A percentile compares a stretch with the other conserved stretches of the same genome.
Evolutionary conservation across 1,140 invertebrate species (phyloP).

Genomic region (Panagrolaimus sp.): DNA sequence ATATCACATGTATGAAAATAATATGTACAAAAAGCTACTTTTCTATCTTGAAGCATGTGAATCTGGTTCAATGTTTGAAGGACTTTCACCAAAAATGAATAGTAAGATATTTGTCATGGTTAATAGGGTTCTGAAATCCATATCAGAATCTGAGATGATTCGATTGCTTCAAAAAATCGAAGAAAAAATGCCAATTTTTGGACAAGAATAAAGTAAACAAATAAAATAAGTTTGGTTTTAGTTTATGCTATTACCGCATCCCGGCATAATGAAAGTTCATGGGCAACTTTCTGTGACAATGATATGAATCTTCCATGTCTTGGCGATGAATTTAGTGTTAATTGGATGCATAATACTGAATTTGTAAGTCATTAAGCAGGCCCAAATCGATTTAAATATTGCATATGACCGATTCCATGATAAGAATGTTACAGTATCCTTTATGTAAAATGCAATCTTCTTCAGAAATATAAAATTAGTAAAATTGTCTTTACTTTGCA

Average conservation of each 20-base stretch:
- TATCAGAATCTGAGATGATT: too few species aligned
- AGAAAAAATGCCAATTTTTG: too few species aligned
- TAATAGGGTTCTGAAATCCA: not conserved
- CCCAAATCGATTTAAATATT: too few species aligned
- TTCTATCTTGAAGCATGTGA: slow-evolving; percentile 64
- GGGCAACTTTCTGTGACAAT: not conserved
- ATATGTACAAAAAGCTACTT: slow-evolving; percentile 58
- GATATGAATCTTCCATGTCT: not conserved
- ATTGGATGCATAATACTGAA: slow-evolving; percentile 3
- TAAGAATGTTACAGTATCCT: too few species aligned
- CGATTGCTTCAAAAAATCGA: too few species aligned
- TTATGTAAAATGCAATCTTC: too few species aligned
- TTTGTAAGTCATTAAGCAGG: not conserved
- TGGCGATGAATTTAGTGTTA: slow-evolving; percentile 15
- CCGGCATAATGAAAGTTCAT: not conserved
- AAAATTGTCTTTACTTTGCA: too few species aligned
- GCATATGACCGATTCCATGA: too few species aligned
- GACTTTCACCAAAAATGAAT: not conserved
- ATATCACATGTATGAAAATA: slow-evolving; percentile 3
- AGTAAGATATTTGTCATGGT: slow-evolving; percentile 39
- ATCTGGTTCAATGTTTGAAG: slow-evolving; percentile 68
- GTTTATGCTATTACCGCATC: not conserved
- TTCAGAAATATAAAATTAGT: too few species aligned
- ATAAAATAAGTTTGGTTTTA: not conserved
- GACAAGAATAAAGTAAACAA: not conserved